phyloP scores from a whole-genome alignment of 2,113 vertebrate species.

The Thomomys bottae region DNA sequence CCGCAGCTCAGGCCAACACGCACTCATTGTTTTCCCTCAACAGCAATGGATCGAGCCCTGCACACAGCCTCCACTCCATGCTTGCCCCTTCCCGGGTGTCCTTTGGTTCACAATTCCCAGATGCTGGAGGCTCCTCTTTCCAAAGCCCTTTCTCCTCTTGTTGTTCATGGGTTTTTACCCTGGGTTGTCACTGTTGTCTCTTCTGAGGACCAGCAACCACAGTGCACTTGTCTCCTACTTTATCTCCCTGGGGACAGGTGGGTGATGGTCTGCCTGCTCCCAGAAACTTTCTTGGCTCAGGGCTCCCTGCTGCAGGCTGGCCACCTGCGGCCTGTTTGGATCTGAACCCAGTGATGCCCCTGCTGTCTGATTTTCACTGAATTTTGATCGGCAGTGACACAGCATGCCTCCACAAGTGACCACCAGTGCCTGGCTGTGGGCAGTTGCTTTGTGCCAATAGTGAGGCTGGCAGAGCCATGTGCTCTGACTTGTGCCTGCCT shows the following conservation, averaged over 20 bases:
- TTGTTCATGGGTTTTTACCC: neutral
- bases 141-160: rapidly evolving
- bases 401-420: neutral
- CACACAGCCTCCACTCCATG: rapidly evolving
- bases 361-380: neutral
- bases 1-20: rapidly evolving
- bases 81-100: neutral
- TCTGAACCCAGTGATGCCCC: rapidly evolving
- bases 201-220: neutral
- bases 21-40: neutral
- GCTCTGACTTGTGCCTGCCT: neutral
- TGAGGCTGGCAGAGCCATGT: neutral
- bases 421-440: neutral
- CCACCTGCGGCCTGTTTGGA: neutral
- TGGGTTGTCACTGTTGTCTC: neutral
- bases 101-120: neutral
- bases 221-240: rapidly evolving
- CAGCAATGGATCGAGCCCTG: neutral
- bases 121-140: too few species aligned
- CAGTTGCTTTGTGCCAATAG: neutral
- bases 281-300: neutral
- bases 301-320: rapidly evolving
- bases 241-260: neutral
- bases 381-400: neutral
- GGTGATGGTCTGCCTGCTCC: neutral